Percentiles rank a stretch among this genome's conserved stretches.
Conservation (phyloP, 2,888 invertebrate species). For the Ypsolopha sequella region DNA sequence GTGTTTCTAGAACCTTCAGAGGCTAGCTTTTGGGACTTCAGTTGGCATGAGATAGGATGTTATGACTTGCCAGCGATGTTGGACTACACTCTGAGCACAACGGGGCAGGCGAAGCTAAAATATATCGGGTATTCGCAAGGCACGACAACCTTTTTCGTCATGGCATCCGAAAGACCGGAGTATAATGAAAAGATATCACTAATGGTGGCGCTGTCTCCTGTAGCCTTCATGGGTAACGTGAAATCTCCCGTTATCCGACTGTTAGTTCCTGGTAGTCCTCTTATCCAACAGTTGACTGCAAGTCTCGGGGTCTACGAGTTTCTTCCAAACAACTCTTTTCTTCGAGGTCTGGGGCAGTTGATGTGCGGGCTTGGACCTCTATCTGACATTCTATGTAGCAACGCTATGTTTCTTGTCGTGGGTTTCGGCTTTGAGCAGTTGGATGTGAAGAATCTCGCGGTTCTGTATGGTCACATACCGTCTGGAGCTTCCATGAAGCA, state of each 20-base stretch:
- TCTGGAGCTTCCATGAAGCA: conserved; percentile 68
- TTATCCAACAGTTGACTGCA: too few species aligned
- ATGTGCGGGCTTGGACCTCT: conserved; percentile 52
- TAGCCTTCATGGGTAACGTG: conserved; percentile 59
- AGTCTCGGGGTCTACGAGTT: conserved; percentile 73
- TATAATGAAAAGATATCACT: conserved; percentile 67
- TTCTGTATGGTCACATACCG: conserved; percentile 63
- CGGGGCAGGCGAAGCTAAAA: conserved; percentile 63
- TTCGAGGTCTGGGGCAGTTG: conserved; percentile 44
- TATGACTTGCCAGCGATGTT: conserved; percentile 86
- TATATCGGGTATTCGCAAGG: conserved; percentile 83
- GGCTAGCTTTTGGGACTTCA: conserved; percentile 75
- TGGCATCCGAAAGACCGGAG: conserved; percentile 61
- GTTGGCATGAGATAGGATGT: conserved; percentile 85
- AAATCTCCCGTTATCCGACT: conserved; percentile 38
- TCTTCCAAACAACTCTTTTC: conserved; percentile 66
- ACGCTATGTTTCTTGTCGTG: conserved; percentile 68
- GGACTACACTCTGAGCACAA: conserved; percentile 72
- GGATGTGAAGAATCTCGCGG: conserved; percentile 69
- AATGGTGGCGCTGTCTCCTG: conserved; percentile 71
- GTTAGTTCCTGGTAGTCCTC: conserved; percentile 18
- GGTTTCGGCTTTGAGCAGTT: conserved; percentile 71
- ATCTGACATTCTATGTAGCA: conserved; percentile 67
- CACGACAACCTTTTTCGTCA: conserved; percentile 69
- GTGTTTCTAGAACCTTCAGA: conserved; percentile 32